Conservation (phyloP, 2,888 invertebrate genomes). For the Callosobruchus maculatus region DNA sequence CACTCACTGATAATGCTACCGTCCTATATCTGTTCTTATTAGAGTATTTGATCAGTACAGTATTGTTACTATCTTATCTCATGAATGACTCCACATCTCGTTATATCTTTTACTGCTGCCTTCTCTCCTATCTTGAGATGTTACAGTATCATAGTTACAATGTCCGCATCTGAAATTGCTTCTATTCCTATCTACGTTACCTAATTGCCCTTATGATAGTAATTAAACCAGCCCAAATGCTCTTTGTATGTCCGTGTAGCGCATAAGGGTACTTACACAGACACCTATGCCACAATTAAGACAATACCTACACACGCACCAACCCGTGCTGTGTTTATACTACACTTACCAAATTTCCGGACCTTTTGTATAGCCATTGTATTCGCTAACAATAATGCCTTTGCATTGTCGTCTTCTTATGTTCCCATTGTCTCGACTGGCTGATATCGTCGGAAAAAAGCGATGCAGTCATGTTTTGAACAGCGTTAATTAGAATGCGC, state of each 20-base stretch:
- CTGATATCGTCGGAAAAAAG: neutral
- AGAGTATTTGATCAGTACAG: too few species aligned
- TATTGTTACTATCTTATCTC: too few species aligned
- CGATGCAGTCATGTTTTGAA: neutral
- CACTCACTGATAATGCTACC: too few species aligned
- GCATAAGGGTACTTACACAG: neutral
- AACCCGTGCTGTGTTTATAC: neutral
- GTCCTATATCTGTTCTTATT: too few species aligned
- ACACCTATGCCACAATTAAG: neutral
- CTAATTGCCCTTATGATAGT: neutral
- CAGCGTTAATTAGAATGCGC: neutral
- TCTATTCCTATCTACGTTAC: neutral
- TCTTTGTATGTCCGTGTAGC: neutral
- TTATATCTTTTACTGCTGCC: too few species aligned
- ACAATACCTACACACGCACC: neutral
- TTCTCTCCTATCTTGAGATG: too few species aligned
- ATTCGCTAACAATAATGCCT: neutral
- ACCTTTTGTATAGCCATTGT: neutral
- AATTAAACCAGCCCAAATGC: neutral
- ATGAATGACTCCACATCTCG: too few species aligned
- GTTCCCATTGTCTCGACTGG: neutral
- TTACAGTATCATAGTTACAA: neutral
- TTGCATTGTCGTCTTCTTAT: neutral
- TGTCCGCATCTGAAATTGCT: neutral
- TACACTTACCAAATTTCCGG: neutral